Evolutionary conservation across 2,888 invertebrate genomes (phyloP), one percentile per base, ranked within the genome.

Genomic region (Cosmia trapezina): DNA sequence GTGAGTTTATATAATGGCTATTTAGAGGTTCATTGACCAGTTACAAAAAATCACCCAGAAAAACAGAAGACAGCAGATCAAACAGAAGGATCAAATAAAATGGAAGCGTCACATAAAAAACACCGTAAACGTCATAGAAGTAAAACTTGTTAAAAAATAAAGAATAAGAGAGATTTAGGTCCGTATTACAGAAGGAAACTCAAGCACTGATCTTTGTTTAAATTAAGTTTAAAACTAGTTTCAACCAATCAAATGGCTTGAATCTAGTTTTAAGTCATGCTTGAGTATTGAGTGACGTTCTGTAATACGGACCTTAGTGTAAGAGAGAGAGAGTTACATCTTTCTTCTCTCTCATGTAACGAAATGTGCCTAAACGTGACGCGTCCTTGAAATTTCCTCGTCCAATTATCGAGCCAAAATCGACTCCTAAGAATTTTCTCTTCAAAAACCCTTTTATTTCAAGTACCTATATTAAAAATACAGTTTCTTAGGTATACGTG

Each of bases 21-120:
- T 69, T 6, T 9, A 28, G 14, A n/a, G 4, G 79, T 73, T 79
- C 57, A 59, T 41, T 45, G 57, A 71, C 72, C 56, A 37, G 56
- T 28, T 43, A 57, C 22, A 78, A 78, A 78, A 57, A 73, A 12
- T 22, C 19, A 33, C 2, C 1, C 5, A 47, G 6, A 8, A 4
- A 22, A n/a, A n/a, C n/a, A n/a, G n/a, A n/a, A n/a, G n/a, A n/a
- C n/a, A n/a, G n/a, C n/a, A n/a, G 33, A 56, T 70, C 33, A 37
- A 78, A 45, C n/a, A 63, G 47, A 14, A n/a, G 41, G 1, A n/a
- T 47, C 2, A 22, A 22, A 73, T 22, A 2, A 17, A 43, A 19
- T 45, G 2, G 1, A 22, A 54, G 8, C 14, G 4, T 17, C 2
- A 11, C 7, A 63, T 11, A 12, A 61, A 43, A 41, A 54, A 54